These are phyloP conservation scores for Sitobion miscanthi DNA, from an alignment of 1,140 invertebrate species.

Conservation along the genomic window DNA sequence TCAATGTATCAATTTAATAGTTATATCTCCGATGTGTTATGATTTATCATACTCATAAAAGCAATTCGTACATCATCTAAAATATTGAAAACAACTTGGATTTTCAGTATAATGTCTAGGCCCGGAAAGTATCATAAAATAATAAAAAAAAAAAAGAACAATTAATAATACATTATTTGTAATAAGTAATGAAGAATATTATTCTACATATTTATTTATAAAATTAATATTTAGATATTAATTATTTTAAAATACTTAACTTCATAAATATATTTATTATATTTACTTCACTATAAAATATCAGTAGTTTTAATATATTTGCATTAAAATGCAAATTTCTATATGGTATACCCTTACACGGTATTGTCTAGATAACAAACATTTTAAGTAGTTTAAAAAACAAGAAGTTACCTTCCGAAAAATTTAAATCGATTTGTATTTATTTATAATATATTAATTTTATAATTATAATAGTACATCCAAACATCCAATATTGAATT, in stretches of 20 bases:
- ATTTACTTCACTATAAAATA: not conserved
- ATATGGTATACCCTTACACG: not conserved
- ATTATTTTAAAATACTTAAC: not conserved
- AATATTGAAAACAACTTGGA: too few species aligned
- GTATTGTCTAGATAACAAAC: not conserved
- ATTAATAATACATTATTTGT: not conserved
- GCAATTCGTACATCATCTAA: not conserved
- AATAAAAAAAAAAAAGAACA: too few species aligned
- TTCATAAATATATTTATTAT: not conserved
- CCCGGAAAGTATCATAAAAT: too few species aligned
- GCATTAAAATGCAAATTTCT: not conserved
- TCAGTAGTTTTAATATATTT: not conserved
- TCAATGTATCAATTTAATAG: not conserved
- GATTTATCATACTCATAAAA: not conserved
- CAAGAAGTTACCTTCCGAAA: not conserved
- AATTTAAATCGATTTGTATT: not conserved
- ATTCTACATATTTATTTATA: too few species aligned
- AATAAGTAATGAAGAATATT: not conserved
- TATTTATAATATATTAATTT: too few species aligned
- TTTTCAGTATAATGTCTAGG: too few species aligned
- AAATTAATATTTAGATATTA: not conserved
- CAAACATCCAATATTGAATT: not conserved
- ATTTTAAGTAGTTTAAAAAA: not conserved
- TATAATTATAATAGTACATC: not conserved
- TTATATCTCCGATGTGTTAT: not conserved